Conservation (phyloP, 1,140 invertebrate species). For the Bombyx mandarina region DNA sequence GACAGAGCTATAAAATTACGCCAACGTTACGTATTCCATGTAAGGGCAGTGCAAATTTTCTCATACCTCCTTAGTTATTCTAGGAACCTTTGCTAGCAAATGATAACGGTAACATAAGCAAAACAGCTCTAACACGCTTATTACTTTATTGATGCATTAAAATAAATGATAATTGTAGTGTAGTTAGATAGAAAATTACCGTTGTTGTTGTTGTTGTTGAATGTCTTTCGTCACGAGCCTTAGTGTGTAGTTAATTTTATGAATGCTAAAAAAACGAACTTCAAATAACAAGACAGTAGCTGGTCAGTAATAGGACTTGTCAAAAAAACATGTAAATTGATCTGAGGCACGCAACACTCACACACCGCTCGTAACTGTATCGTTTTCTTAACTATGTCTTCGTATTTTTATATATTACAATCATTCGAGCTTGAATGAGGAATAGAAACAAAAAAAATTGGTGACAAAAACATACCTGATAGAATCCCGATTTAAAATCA, state of each 20-base stretch:
- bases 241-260: constrained; percentile 4
- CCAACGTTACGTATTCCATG: neutral
- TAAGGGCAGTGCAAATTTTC: constrained; percentile 20
- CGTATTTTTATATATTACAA: constrained; percentile 19
- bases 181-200: constrained; percentile 1
- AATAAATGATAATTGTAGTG: neutral
- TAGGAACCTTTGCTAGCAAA: constrained; percentile 12
- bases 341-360: constrained; percentile 43
- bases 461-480: too few species aligned
- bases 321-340: constrained; percentile 55
- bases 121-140: neutral
- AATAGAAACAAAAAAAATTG: too few species aligned
- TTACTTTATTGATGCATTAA: neutral
- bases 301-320: constrained; percentile 30
- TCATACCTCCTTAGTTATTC: constrained; percentile 23
- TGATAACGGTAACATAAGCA: neutral
- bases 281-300: constrained; percentile 53
- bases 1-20: constrained; percentile 2
- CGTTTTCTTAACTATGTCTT: constrained; percentile 25
- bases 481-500: too few species aligned
- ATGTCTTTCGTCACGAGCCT: constrained; percentile 28
- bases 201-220: constrained; percentile 1
- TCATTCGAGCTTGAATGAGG: too few species aligned
- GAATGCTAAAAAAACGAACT: constrained; percentile 31
- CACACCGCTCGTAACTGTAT: constrained; percentile 24